Percentiles rank a stretch among this genome's conserved stretches.
Conservation (phyloP, 2,113 vertebrate genomes). For the Clarias gariepinus region DNA sequence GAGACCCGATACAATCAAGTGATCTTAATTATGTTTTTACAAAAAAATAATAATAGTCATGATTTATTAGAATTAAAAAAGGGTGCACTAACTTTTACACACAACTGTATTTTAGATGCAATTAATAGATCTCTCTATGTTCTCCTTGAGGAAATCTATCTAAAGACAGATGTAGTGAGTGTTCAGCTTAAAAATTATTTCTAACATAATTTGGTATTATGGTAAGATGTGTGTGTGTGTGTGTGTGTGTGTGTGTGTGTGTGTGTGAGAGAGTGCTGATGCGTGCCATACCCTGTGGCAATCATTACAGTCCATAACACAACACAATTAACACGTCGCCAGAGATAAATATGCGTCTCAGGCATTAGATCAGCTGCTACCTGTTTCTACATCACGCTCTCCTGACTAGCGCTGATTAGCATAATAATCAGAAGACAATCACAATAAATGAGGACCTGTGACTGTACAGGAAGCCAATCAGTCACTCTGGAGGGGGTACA, state of each 20-base stretch:
- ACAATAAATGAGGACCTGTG: conserved; percentile 41
- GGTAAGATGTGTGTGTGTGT: conserved; percentile 27
- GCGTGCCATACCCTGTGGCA: conserved; percentile 35
- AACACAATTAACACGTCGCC: conserved; percentile 43
- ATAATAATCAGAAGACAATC: conserved; percentile 42
- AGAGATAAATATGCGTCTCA: conserved; percentile 32
- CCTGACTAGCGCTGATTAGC: conserved; percentile 38
- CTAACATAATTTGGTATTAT: conserved; percentile 40
- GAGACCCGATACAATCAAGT: too few relatives aligned
- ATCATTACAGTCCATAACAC: conserved; percentile 29
- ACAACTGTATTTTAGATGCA: too few relatives aligned
- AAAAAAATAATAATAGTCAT: too few relatives aligned
- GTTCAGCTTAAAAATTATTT: not conserved
- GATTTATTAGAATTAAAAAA: too few relatives aligned
- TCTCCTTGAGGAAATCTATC: not conserved
- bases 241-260: conserved; percentile 16
- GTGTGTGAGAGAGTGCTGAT: conserved; percentile 30
- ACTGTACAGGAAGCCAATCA: conserved; percentile 49
- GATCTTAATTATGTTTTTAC: too few relatives aligned
- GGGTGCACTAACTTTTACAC: too few relatives aligned
- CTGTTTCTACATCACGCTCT: conserved; percentile 36
- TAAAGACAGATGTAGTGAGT: not conserved
- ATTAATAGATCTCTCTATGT: too few relatives aligned
- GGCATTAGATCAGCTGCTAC: not conserved
- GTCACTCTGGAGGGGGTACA: conserved; percentile 71